These are phyloP conservation scores for Lepidocyrtoides sp. DNA, from an alignment of 2,888 invertebrate genomes.

Conservation along the genomic window DNA sequence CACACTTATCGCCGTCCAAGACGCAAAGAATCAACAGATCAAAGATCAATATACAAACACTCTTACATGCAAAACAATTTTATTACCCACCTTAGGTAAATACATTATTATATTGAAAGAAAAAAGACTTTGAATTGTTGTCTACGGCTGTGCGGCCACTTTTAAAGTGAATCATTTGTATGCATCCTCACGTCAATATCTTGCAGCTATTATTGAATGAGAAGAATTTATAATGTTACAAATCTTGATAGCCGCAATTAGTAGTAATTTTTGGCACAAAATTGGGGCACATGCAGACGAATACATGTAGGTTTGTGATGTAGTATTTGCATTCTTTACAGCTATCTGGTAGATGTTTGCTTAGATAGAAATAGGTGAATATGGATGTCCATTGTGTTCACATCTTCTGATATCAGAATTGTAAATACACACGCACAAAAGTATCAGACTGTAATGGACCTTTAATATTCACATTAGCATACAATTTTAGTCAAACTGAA, in stretches of 20 bases:
- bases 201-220: conserved; percentile 25
- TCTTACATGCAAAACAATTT: not conserved
- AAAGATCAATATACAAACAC: conserved; percentile 21
- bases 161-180: conserved; percentile 30
- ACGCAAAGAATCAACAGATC: conserved; percentile 37
- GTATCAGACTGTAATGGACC: not conserved
- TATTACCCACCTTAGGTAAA: conserved; percentile 9
- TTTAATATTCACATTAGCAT: conserved; percentile 40
- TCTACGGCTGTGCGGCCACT: conserved; percentile 9
- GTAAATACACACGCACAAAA: not conserved
- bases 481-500: conserved; percentile 15
- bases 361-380: not conserved
- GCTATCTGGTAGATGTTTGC: conserved; percentile 4
- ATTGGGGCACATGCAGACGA: conserved; percentile 55
- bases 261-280: conserved; percentile 37
- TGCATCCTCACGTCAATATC: conserved; percentile 39
- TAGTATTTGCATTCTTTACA: too few species aligned
- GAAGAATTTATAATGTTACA: conserved; percentile 28
- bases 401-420: not conserved
- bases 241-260: conserved; percentile 69
- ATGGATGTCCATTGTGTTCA: not conserved
- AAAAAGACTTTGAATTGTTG: conserved; percentile 10
- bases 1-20: not conserved
- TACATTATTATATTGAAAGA: conserved; percentile 7
- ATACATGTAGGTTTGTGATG: too few species aligned